These are phyloP conservation scores for Microplitis demolitor DNA, from an alignment of 1,140 invertebrate genomes.

Conservation along the genomic window DNA sequence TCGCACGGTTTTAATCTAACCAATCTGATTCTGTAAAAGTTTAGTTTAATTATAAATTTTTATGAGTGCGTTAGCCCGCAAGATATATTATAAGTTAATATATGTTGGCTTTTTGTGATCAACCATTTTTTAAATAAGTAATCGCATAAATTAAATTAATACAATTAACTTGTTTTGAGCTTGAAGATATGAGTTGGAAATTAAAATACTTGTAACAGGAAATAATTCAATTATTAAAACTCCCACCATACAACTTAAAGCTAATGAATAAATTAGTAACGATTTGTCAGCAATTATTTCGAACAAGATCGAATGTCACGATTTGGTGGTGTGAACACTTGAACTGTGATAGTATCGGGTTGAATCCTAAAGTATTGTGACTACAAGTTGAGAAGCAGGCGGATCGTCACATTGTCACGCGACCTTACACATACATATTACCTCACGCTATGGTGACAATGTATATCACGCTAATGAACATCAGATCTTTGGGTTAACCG, in stretches of 20 bases:
- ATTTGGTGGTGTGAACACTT: slow-evolving; percentile 24
- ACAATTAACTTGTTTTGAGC: too few relatives aligned
- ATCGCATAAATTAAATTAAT: too few relatives aligned
- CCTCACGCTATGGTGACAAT: slow-evolving; percentile 14
- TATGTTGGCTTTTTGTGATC: too few relatives aligned
- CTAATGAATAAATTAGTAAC: slow-evolving; percentile 23
- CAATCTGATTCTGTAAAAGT: too few relatives aligned
- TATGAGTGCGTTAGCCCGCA: too few relatives aligned
- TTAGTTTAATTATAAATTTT: too few relatives aligned
- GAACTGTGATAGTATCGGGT: slow-evolving; percentile 22
- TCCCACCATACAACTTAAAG: not conserved
- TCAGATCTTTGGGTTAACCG: not conserved
- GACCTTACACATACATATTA: not conserved
- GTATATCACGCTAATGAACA: slow-evolving; percentile 23
- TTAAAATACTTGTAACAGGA: not conserved
- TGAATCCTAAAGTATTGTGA: slow-evolving; percentile 25
- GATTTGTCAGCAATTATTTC: slow-evolving; percentile 28
- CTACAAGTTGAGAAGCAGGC: not conserved
- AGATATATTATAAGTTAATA: too few relatives aligned
- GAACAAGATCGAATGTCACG: slow-evolving; percentile 23
- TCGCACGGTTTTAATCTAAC: too few relatives aligned
- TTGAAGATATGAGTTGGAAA: not conserved
- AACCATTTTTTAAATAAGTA: too few relatives aligned
- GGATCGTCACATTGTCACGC: slow-evolving; percentile 21
- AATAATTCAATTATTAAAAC: not conserved